Percentiles rank a stretch among this genome's conserved stretches.
Evolutionary conservation across 2,797 vertebrate species (phyloP).

Genomic region (Pseudochromis fuscus): DNA sequence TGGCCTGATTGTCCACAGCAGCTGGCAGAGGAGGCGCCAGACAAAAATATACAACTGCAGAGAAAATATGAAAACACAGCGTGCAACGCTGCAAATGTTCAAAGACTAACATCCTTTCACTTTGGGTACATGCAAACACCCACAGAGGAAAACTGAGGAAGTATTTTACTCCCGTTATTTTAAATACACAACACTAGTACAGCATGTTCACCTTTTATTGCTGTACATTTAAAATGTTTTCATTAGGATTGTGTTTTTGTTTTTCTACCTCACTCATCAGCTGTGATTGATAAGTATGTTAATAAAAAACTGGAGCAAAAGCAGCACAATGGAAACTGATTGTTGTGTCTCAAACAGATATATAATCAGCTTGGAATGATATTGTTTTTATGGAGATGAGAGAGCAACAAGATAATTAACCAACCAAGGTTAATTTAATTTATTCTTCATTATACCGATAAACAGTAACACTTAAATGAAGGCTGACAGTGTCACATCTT

Average conservation of each 20-base stretch:
- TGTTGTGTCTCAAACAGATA: not conserved
- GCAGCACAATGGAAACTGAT: not conserved
- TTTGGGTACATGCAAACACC: not conserved
- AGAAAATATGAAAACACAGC: not conserved
- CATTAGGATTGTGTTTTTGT: not conserved
- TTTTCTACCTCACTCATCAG: not conserved
- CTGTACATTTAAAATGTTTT: too few species aligned
- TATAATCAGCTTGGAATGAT: not conserved
- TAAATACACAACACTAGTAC: too few species aligned
- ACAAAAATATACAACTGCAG: slow-evolving; percentile 6
- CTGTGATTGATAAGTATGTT: not conserved
- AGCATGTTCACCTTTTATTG: too few species aligned
- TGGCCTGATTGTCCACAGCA: slow-evolving; percentile 38
- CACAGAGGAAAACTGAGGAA: too few species aligned
- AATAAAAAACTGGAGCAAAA: not conserved
- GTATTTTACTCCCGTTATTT: too few species aligned
- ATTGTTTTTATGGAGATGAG: not conserved
- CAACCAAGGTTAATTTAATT: not conserved
- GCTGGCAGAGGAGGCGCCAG: slow-evolving; percentile 27
- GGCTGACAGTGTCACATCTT: too few species aligned
- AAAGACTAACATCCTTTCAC: slow-evolving; percentile 1
- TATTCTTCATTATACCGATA: too few species aligned
- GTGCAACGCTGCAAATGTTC: slow-evolving; percentile 1
- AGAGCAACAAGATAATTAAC: not conserved
- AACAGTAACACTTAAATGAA: not conserved